Evolutionary conservation across 2,888 invertebrate species (phyloP), one percentile per base, ranked within the genome.

Genomic region (Timandra comae): DNA sequence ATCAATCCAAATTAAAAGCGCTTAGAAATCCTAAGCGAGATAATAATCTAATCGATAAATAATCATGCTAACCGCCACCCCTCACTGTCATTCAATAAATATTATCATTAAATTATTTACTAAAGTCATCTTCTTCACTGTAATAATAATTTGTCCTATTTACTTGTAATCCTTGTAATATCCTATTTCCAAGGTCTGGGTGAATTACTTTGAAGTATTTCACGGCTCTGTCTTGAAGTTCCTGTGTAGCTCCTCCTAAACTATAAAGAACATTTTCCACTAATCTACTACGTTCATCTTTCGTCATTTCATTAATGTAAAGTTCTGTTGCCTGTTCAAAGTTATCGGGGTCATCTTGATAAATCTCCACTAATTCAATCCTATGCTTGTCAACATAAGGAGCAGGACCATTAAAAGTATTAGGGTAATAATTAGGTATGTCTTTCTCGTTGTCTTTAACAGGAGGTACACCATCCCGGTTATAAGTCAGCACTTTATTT

Each of bases 391-490:
- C 84, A 13, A 88, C 81, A 49, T 89, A 89, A 24, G 88, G 88
- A 40, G 88, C 87, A 0, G 97, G 95, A 0, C 97, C 98, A 43
- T 89, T 84, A 69, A 96, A 99, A 43, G 96, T 95, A 81, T 98
- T 99, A 0, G 98, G 98, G 76, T 89, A 96, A 67, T 98, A 99
- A 74, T 98, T 98, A 1, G 98, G 98, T 2, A 93, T 93, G 12
- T 93, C 94, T 21, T 88, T 90, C 71, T 94, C 94, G 63, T 96
- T 97, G 51, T 92, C 90, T 22, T 87, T 82, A n/a, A 90, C 85
- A 12, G 90, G 88, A 84, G 92, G 91, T 6, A 87, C 82, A 0
- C 97, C 98, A 68, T 98, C 97, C 19, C 98, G 89, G 71, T 96
- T 95, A 63, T 94, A 96, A 61, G 94, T 92, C 41, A 84, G 76